Base-by-base conservation (phyloP, 2,113 vertebrate species). In the Eidolon helvum region DNA sequence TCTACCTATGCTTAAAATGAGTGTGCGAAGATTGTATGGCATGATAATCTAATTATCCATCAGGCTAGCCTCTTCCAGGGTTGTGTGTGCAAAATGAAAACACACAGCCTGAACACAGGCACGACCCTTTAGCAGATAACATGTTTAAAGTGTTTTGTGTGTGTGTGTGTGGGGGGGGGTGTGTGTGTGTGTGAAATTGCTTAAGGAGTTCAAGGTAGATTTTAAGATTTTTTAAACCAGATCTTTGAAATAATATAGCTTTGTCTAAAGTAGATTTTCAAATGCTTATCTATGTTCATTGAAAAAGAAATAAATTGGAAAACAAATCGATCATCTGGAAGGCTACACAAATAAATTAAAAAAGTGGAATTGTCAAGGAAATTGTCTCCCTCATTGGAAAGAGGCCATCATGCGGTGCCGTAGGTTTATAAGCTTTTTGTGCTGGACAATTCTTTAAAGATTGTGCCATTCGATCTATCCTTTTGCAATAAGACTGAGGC, bases 11-110 rank as follows among this genome's bases (percentile, higher is more conserved):
- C 19, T 92, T 95, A 85, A 93, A 90, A 92, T 57, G 11, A 93
- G 30, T 71, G 10, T 89, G 33, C 26, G 48, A 72, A 77, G n/a
- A 82, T 82, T 14, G 78, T n/a, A 66, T 79, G 63, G 38, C 63
- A 84, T 90, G 48, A 83, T 84, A 96, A 94, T 84, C 33, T 83
- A 87, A 68, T 93, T 92, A 90, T 94, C 21, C 33, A 40, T 91
- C 38, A 92, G 74, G 94, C 45, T 90, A 92, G 30, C 38, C 90
- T 90, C 33, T 84, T 94, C 80, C 11, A 59, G 38, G 11, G 68
- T 22, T 50, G 5, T 90, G 7, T 69, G 33, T 35, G 38, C 95
- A 55, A 93, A 96, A 21, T 53, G 28, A 85, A 59, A 57, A 85
- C 33, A 95, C 14, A 87, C 18, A 97, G 30, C 5, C 22, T 55